Evolutionary conservation across 2,888 invertebrate species (phyloP).

Genomic region (Piscicola geometra): DNA sequence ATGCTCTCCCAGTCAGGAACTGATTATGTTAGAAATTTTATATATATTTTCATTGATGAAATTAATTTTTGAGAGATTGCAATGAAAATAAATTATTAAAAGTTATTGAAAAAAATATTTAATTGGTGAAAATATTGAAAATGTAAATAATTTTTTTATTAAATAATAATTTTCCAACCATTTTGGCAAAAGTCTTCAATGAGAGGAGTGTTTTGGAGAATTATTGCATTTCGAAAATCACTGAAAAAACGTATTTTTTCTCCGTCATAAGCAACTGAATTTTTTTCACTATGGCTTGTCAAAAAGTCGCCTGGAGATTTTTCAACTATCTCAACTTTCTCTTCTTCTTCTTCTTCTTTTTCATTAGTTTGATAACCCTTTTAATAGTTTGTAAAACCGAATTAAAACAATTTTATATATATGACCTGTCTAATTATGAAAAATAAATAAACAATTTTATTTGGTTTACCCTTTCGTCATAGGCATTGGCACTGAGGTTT

Average conservation of each 20-base stretch:
- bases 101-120: no score
- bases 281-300: not conserved
- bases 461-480: not conserved
- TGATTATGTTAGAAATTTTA: not conserved
- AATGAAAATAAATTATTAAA: no score
- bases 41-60: not conserved
- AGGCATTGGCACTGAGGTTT: not conserved
- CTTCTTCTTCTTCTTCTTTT: not conserved
- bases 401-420: no score
- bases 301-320: not conserved
- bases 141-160: not conserved
- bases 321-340: not conserved
- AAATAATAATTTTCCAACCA: not conserved
- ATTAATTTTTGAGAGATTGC: not conserved
- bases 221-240: not conserved
- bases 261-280: not conserved
- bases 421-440: no score
- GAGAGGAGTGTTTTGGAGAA: not conserved
- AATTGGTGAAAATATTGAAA: no score
- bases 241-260: not conserved
- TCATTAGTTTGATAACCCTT: no score
- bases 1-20: not conserved
- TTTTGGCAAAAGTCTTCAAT: conserved; percentile 5
- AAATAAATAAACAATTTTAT: not conserved
- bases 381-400: no score